Evolutionary conservation across 1,140 invertebrate genomes (phyloP).

Genomic region (Platyscapa corneri): DNA sequence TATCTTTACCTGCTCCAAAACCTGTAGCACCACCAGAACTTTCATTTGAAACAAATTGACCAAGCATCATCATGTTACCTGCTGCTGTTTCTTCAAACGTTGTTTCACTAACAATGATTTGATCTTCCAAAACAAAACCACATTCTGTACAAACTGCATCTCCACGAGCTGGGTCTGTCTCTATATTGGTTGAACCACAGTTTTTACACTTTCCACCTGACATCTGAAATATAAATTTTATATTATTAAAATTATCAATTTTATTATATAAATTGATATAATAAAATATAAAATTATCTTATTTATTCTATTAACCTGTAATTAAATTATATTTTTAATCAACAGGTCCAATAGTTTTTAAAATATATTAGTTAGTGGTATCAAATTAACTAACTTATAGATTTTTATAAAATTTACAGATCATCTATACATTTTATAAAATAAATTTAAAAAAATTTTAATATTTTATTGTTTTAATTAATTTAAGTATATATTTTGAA

Average conservation of each 20-base stretch:
- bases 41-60: constrained; percentile 93
- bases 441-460: no score
- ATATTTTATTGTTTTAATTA: no score
- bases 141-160: constrained; percentile 97
- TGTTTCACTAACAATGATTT: constrained; percentile 96
- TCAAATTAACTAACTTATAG: no score
- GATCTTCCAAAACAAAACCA: constrained; percentile 96
- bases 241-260: no score
- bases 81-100: constrained; percentile 95
- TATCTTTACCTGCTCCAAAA: constrained; percentile 79
- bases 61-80: constrained; percentile 90
- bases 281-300: neutral
- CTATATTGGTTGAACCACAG: constrained; percentile 95
- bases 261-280: neutral
- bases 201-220: constrained; percentile 86
- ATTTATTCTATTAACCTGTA: neutral
- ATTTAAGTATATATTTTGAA: no score
- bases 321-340: neutral
- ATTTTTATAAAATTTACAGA: no score
- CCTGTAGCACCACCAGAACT: constrained; percentile 87
- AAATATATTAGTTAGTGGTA: no score
- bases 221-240: constrained; percentile 59
- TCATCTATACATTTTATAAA: no score
- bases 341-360: no score
- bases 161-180: constrained; percentile 92